Evolutionary conservation across 37 sponge, comb jelly and placozoan genomes (phyloP), one percentile per base, ranked within the genome.

Genomic region (Halisarca cf. caerulea): DNA sequence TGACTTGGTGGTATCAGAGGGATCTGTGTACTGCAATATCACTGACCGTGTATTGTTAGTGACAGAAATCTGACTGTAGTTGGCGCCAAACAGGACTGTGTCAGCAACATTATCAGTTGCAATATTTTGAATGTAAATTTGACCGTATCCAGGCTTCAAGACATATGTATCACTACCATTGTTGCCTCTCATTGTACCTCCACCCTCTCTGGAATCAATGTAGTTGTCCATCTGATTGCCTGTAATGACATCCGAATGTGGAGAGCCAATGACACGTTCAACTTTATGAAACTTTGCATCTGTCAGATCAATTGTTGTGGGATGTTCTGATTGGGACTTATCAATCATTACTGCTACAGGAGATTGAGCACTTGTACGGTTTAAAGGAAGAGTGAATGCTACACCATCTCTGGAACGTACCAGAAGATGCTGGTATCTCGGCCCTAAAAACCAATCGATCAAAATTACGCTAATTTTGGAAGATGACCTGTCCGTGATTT

Each of bases 101-200:
- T 83, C 84, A 25, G 37, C 21, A 17, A 14, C 34, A n/a, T 70
- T 27, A 40, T 83, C 84, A 18, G 6, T 34, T 21, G 84, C 84
- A 70, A 5, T 3, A 37, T 83, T 83, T 11, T 83, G 6, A 34
- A 83, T 83, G 51, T 47, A 11, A 23, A 32, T 32, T 38, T 5
- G 4, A 8, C 73, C 73, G 37, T 83, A 83, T 24, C n/a, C 41
- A 2, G 54, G 32, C 18, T 44, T 51, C 8, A 83, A 40, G 51
- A 83, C 73, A 44, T 83, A 83, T 14, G 84, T 70, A 33, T 83
- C 84, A 41, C 39, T 70, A n/a, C 82, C 82, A 61, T 61, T 59
- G 23, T 35, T 27, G 9, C 82, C 82, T 42, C 45, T 28, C 66
- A 82, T 18, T 3, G 3, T n/a, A 58, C 28, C 62, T 41, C 41